These are phyloP conservation scores for Tachystola acroxantha DNA, from an alignment of 2,888 invertebrate species.

Conservation along the genomic window DNA sequence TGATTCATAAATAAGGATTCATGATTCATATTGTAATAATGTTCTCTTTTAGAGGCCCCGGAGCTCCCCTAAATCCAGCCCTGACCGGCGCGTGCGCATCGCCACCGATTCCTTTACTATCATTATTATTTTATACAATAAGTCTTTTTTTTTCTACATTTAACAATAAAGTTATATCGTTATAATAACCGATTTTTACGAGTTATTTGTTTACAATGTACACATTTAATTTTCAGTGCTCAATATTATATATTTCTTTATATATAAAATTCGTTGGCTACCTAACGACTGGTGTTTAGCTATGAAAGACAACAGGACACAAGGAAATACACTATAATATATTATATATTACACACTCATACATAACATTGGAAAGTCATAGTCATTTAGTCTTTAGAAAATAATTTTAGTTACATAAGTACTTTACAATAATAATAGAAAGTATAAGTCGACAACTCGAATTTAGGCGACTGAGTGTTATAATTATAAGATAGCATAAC, in stretches of 20 bases:
- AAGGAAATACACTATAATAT: conserved; percentile 60
- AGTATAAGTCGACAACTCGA: no score
- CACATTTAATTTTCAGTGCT: conserved; percentile 70
- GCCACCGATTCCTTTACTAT: no score
- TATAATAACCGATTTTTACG: conserved; percentile 48
- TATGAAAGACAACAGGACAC: conserved; percentile 57
- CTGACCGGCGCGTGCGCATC: conserved; percentile 33
- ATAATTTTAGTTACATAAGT: no score
- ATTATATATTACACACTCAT: conserved; percentile 14
- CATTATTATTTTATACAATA: conserved; percentile 49
- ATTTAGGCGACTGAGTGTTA: no score
- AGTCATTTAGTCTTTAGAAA: no score
- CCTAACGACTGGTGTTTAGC: conserved; percentile 63
- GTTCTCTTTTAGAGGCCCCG: no score
- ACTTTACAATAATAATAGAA: no score
- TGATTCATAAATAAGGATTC: no score
- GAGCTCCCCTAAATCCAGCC: no score
- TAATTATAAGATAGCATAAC: no score
- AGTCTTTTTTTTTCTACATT: conserved; percentile 69
- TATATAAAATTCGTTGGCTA: conserved; percentile 74
- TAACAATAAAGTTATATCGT: conserved; percentile 68
- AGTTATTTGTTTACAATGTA: conserved; percentile 52
- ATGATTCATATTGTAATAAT: no score
- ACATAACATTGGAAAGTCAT: conserved; percentile 22
- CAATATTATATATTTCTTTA: conserved; percentile 49